A percentile compares a stretch with the other conserved stretches of the same genome.
phyloP scores from a whole-genome alignment of 2,113 vertebrate species.

The Petromus typicus region DNA sequence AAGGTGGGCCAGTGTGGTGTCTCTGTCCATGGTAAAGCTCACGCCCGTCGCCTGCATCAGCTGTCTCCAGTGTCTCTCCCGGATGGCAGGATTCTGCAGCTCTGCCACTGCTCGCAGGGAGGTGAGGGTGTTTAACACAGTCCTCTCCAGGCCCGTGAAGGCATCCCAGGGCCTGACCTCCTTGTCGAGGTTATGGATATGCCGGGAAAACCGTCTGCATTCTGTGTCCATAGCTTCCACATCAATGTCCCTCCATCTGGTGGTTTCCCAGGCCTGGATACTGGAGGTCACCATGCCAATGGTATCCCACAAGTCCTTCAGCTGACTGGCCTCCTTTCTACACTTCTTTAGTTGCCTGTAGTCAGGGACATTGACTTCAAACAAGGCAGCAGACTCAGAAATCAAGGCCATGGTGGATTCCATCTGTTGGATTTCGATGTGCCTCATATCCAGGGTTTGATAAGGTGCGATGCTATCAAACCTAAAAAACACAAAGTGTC shows the following conservation, averaged over 20 bases:
- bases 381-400: slow-evolving; percentile 91
- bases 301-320: slow-evolving; percentile 95
- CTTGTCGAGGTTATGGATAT: slow-evolving; percentile 92
- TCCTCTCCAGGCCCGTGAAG: slow-evolving; percentile 91
- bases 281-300: slow-evolving; percentile 89
- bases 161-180: slow-evolving; percentile 94
- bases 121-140: slow-evolving; percentile 91
- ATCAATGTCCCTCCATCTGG: slow-evolving; percentile 91
- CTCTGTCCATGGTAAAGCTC: slow-evolving; percentile 90
- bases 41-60: slow-evolving; percentile 93
- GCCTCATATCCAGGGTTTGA: slow-evolving; percentile 89
- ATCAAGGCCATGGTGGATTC: slow-evolving; percentile 92
- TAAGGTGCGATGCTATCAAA: slow-evolving; percentile 90
- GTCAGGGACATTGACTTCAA: slow-evolving; percentile 94
- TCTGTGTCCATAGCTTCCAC: slow-evolving; percentile 96
- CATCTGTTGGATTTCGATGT: slow-evolving; percentile 91
- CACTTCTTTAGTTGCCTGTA: slow-evolving; percentile 94
- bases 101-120: slow-evolving; percentile 94
- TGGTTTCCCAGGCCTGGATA: slow-evolving; percentile 92
- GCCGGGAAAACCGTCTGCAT: slow-evolving; percentile 93
- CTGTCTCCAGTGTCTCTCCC: slow-evolving; percentile 95
- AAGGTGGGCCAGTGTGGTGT: slow-evolving; percentile 93
- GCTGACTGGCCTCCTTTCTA: slow-evolving; percentile 89
- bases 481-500: slow-evolving; percentile 84
- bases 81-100: slow-evolving; percentile 94